Evolutionary conservation across 2,888 invertebrate species (phyloP).

Genomic region (Artemia sinica): DNA sequence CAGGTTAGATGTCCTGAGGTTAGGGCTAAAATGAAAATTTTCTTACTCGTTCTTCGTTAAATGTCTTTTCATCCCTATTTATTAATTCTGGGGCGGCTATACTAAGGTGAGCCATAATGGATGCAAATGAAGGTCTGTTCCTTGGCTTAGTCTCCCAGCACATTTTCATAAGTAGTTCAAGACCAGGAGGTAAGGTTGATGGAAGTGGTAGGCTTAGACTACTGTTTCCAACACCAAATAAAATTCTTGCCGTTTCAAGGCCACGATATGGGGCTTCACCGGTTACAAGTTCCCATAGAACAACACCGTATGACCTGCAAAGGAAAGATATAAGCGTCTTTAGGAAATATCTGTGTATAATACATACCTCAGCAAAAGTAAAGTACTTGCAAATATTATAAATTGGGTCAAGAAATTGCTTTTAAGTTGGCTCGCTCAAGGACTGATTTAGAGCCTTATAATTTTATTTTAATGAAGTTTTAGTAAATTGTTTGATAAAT

Average conservation of each 20-base stretch:
- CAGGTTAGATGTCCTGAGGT: too few relatives aligned
- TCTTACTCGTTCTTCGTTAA: constrained; percentile 55
- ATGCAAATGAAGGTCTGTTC: constrained; percentile 72
- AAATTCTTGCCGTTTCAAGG: constrained; percentile 87
- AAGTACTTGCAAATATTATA: constrained; percentile 2
- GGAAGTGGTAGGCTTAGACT: constrained; percentile 82
- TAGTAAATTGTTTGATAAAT: background rate
- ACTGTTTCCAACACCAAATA: constrained; percentile 93
- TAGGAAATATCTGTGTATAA: too few relatives aligned
- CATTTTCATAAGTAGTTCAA: constrained; percentile 68
- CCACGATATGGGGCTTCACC: constrained; percentile 84
- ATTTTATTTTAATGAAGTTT: constrained; percentile 11
- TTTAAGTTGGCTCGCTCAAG: background rate
- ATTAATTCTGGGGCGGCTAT: constrained; percentile 67
- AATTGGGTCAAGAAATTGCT: background rate
- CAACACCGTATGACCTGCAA: constrained; percentile 75
- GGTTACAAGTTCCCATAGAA: constrained; percentile 91
- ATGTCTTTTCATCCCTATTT: constrained; percentile 47
- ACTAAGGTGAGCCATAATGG: constrained; percentile 76
- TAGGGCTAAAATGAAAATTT: too few relatives aligned
- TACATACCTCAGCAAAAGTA: background rate
- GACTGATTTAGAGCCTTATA: background rate
- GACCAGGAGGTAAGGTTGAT: constrained; percentile 61
- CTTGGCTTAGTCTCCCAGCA: constrained; percentile 82
- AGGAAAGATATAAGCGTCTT: background rate